Percentiles rank a stretch among this genome's conserved stretches.
phyloP scores from a whole-genome alignment of 2,113 vertebrate species.

The Seriola quinqueradiata region DNA sequence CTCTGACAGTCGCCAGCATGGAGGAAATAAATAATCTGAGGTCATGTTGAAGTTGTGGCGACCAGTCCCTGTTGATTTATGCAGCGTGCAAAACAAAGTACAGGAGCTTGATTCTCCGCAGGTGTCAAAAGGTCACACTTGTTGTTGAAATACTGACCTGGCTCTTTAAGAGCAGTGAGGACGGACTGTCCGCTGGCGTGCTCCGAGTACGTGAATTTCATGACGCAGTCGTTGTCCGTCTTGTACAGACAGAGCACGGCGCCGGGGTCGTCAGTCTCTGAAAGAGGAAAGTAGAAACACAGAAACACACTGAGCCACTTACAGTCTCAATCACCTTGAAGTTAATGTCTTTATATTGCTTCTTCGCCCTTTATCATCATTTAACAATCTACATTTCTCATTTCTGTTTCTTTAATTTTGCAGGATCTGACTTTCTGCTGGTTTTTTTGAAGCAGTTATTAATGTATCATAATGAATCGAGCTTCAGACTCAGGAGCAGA shows the following conservation, averaged over 20 bases:
- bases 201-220: constrained; percentile 96
- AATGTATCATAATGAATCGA: not conserved
- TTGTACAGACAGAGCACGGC: constrained; percentile 92
- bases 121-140: not conserved
- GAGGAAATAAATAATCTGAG: too few relatives aligned
- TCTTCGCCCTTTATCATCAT: too few relatives aligned
- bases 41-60: too few relatives aligned
- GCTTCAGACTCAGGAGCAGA: constrained; percentile 5
- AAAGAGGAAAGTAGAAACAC: constrained; percentile 8
- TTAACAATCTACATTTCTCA: not conserved
- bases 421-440: too few relatives aligned
- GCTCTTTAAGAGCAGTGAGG: constrained; percentile 92
- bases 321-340: too few relatives aligned
- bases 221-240: constrained; percentile 93
- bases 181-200: constrained; percentile 91
- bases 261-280: constrained; percentile 88
- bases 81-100: too few relatives aligned
- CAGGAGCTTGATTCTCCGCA: not conserved
- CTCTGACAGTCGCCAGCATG: too few relatives aligned
- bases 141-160: constrained; percentile 84
- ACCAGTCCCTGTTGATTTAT: too few relatives aligned
- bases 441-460: not conserved
- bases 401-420: not conserved
- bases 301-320: constrained; percentile 4
- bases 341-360: too few relatives aligned